Conservation (phyloP, 2,113 vertebrate genomes). For the Pelvicachromis taeniatus region DNA sequence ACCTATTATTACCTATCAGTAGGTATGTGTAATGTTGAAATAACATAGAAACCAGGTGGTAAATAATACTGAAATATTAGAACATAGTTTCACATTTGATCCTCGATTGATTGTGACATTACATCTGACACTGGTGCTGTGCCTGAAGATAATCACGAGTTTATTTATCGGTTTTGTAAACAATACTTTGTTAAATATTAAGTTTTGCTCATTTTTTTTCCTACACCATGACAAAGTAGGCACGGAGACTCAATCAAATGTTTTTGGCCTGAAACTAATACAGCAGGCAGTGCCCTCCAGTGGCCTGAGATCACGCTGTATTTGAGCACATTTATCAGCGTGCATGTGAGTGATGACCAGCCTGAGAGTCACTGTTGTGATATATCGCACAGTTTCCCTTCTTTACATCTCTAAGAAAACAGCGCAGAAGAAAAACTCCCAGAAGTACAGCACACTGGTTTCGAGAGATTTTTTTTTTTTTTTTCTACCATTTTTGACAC, state of each 20-base stretch:
- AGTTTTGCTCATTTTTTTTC: neutral
- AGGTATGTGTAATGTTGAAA: neutral
- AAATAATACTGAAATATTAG: neutral
- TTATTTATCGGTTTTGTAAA: neutral
- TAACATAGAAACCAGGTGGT: neutral
- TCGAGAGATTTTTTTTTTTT: too few relatives aligned
- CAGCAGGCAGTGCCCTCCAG: neutral
- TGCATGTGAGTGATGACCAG: neutral
- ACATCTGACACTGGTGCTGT: neutral
- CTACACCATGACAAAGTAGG: neutral
- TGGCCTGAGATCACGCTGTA: neutral
- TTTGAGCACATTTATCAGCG: neutral
- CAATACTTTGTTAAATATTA: neutral
- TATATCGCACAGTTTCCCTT: neutral
- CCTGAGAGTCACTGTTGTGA: neutral
- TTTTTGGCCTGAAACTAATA: neutral
- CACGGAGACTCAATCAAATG: fast-evolving
- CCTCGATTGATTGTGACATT: neutral
- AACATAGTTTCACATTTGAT: neutral
- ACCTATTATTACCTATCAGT: too few relatives aligned
- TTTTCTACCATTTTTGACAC: neutral
- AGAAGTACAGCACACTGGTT: neutral
- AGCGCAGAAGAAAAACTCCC: neutral
- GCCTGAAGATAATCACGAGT: neutral
- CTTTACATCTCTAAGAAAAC: neutral